phyloP scores from a whole-genome alignment of 2,888 invertebrate species.

The Acholoe squamosa region DNA sequence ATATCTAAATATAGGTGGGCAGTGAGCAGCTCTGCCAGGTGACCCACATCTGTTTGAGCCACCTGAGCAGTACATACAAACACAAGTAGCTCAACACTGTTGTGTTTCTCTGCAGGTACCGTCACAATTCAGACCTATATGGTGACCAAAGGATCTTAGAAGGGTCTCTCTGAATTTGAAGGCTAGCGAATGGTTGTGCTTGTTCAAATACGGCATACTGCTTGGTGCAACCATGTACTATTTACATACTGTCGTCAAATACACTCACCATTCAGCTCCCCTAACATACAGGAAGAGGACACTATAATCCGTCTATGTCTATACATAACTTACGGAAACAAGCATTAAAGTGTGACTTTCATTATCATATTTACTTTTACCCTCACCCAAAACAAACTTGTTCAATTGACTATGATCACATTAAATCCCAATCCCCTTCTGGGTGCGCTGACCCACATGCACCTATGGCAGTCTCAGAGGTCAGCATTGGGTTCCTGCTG shows the following conservation, averaged over 20 bases:
- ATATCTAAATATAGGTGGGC: background rate
- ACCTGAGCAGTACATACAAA: constrained; percentile 11
- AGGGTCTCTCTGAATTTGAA: no score
- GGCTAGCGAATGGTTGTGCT: no score
- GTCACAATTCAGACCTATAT: background rate
- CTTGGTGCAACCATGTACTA: no score
- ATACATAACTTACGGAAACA: no score
- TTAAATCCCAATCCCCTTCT: background rate
- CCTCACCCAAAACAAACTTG: constrained; percentile 29
- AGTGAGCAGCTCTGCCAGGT: constrained; percentile 27
- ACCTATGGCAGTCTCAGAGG: background rate
- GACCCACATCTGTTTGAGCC: constrained; percentile 15
- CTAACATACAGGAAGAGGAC: no score
- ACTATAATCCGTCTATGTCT: no score
- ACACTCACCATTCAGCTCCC: no score
- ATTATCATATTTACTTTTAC: background rate
- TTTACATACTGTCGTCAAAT: no score
- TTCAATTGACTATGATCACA: constrained; percentile 24
- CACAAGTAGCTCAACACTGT: background rate
- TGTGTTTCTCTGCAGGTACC: constrained; percentile 8
- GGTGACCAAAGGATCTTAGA: no score
- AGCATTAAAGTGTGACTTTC: no score
- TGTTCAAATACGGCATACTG: no score
- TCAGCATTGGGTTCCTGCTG: background rate
- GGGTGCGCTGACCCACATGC: constrained; percentile 23